Base-by-base conservation (phyloP, 2,113 vertebrate genomes). In the Elanoides forficatus region DNA sequence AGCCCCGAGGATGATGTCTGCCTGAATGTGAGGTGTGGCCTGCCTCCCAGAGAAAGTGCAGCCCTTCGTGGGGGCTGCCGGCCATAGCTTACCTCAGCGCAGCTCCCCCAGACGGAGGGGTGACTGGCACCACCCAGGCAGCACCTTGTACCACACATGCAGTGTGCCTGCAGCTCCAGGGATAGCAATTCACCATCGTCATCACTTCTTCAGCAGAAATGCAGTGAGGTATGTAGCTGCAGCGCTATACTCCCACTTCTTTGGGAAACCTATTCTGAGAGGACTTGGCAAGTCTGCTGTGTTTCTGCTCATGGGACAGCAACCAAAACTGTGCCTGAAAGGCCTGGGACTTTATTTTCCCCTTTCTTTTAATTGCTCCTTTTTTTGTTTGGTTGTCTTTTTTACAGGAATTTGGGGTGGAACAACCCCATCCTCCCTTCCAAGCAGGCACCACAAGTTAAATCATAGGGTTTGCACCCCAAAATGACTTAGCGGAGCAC, bases 1-100 rank as follows among this genome's bases (percentile, higher is more conserved):
- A 59, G 45, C 13, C 55, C 15, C 40, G 0, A 11, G 32, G 25
- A 47, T 5, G 14, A 45, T 8, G 29, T 23, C 16, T 3, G 2
- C 26, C 43, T 3, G 1, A 12, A 10, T 2, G 50, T 0, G 0
- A 42, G 48, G 16, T 6, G 7, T 19, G 8, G 1, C 16, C 32
- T 68, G 40, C 16, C 50, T 65, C n/a, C 43, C 22, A 38, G 56
- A 55, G 26, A 26, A 59, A 42, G 34, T 1, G 5, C 16, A 38
- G 55, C 19, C 25, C 32, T 43, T 63, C 3, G 1, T 7, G 1
- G 30, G n/a, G n/a, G 17, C 50, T 52, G 29, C 40, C 3, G 3
- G 13, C 10, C 7, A 15, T 0, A 18, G 7, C 42, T 55, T 48
- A 38, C 43, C 63, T 22, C 58, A 25, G 53, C 2, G 2, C 32